A percentile compares a stretch with the other conserved stretches of the same genome.
These are phyloP conservation scores for Mus minutoides DNA, from an alignment of 2,797 vertebrate species.

Conservation along the genomic window DNA sequence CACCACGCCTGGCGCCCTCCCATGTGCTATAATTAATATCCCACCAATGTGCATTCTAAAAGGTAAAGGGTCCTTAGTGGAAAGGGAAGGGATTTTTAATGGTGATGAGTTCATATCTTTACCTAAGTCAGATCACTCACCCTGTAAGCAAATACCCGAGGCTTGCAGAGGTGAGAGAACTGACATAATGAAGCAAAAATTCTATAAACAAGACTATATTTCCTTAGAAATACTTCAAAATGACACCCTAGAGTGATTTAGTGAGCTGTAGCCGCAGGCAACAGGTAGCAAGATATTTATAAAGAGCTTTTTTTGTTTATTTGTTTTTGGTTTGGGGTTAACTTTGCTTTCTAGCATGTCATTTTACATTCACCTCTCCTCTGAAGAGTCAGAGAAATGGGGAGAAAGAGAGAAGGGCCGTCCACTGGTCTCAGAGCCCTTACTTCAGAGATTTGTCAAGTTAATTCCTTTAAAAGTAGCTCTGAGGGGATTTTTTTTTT, in stretches of 20 bases:
- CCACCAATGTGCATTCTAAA: neutral
- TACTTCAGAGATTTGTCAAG: constrained; percentile 17
- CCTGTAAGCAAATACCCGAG: neutral
- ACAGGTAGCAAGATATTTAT: neutral
- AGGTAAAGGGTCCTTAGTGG: neutral
- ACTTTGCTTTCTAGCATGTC: neutral
- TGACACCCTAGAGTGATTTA: neutral
- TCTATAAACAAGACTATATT: neutral
- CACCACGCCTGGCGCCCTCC: too few relatives aligned
- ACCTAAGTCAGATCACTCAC: neutral
- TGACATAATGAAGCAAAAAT: neutral
- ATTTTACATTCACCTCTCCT: constrained; percentile 46
- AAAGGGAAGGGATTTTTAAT: neutral
- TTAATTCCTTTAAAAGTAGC: constrained; percentile 4
- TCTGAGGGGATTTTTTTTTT: neutral
- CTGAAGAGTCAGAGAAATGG: neutral
- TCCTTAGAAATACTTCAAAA: neutral
- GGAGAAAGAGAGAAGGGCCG: neutral
- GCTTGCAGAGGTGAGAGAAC: neutral
- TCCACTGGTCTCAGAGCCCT: neutral
- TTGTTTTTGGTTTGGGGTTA: neutral
- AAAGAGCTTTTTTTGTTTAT: neutral
- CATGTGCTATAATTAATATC: neutral
- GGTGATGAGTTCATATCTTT: neutral
- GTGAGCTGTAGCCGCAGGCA: neutral